Evolutionary conservation across 2,888 invertebrate genomes (phyloP).

Genomic region (Heterodera filipjevi): DNA sequence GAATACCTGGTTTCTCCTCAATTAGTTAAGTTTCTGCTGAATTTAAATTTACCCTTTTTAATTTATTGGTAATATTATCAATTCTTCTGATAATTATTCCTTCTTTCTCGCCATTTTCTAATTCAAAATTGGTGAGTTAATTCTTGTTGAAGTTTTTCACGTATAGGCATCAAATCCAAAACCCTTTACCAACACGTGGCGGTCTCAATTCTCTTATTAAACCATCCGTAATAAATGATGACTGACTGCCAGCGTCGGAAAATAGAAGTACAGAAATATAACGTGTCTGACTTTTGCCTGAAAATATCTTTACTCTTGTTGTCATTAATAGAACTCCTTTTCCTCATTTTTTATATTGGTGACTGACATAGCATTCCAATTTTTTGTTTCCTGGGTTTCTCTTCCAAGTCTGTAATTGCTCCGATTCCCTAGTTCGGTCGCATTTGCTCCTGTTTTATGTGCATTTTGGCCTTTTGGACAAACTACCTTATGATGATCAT

Average conservation of each 20-base stretch:
- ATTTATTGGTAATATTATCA: neutral
- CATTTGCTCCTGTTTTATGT: neutral
- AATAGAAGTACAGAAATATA: neutral
- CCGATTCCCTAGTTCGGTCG: neutral
- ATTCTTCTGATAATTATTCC: neutral
- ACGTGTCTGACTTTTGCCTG: neutral
- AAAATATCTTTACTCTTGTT: neutral
- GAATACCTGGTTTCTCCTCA: neutral
- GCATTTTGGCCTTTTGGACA: neutral
- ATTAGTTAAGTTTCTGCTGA: neutral
- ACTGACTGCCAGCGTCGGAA: neutral
- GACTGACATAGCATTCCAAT: neutral
- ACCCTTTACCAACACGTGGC: neutral
- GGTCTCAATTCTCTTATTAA: neutral
- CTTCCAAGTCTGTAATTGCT: neutral
- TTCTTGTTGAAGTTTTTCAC: neutral
- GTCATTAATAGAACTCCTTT: slow-evolving; percentile 3
- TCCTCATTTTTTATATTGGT: neutral
- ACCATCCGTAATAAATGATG: slow-evolving; percentile 7
- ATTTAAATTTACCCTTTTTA: neutral
- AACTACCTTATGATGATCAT: neutral
- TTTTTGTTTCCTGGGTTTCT: neutral
- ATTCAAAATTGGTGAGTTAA: slow-evolving; percentile 1
- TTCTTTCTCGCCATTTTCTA: neutral
- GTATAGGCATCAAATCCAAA: neutral